These are phyloP conservation scores for Mongoloraphidia duomilia DNA, from an alignment of 2,888 invertebrate genomes.

Conservation along the genomic window DNA sequence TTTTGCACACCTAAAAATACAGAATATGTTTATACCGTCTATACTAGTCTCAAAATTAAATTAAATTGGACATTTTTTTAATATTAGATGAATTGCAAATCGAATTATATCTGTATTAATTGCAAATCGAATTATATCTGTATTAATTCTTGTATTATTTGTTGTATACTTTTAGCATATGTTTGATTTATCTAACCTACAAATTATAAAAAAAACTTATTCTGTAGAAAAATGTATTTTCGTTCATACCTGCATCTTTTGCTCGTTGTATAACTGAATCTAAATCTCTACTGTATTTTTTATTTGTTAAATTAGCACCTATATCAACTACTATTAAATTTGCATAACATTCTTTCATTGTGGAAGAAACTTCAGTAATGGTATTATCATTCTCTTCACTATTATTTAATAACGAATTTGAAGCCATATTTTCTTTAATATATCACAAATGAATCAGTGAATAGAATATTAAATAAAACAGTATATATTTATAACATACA, in stretches of 20 bases:
- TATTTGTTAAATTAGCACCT: constrained; percentile 86
- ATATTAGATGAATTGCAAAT: constrained; percentile 2
- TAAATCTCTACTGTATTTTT: constrained; percentile 82
- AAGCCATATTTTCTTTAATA: no score
- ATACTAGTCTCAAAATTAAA: constrained; percentile 7
- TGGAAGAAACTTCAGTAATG: constrained; percentile 14
- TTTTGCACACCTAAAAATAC: constrained; percentile 66
- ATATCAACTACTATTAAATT: constrained; percentile 85
- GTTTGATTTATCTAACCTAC: neutral
- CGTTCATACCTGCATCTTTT: constrained; percentile 68
- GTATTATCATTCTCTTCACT: neutral
- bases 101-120: neutral
- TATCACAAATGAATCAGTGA: no score
- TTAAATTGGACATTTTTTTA: constrained; percentile 2
- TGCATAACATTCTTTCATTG: constrained; percentile 71
- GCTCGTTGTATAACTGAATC: constrained; percentile 85
- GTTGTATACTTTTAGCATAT: no score
- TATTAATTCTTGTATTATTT: no score
- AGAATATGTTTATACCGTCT: no score
- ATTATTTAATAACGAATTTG: no score
- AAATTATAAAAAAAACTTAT: constrained; percentile 3
- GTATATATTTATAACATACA: no score
- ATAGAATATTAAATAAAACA: no score
- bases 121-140: no score
- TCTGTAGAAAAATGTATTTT: constrained; percentile 1